These are phyloP conservation scores for Cephonodes hylas DNA, from an alignment of 2,888 invertebrate species.

Conservation along the genomic window DNA sequence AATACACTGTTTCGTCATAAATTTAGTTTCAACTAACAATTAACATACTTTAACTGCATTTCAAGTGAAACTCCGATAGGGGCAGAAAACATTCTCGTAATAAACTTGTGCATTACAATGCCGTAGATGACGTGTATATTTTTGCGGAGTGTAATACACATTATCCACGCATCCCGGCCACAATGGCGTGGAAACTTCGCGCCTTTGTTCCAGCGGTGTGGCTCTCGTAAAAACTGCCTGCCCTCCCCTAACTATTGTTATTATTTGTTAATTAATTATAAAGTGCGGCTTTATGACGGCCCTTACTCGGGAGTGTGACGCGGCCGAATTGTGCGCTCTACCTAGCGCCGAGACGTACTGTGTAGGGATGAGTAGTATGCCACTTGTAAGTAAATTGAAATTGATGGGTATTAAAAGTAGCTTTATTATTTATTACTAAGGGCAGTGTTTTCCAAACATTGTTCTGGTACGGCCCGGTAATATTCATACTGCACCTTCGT, in stretches of 20 bases:
- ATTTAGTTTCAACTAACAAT: too few relatives aligned
- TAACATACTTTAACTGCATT: not conserved
- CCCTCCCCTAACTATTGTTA: slow-evolving; percentile 34
- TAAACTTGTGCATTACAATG: not conserved
- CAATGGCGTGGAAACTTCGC: slow-evolving; percentile 33
- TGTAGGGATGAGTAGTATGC: not conserved
- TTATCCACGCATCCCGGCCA: slow-evolving; percentile 32
- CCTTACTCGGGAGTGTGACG: slow-evolving; percentile 22
- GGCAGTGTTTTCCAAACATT: too few relatives aligned
- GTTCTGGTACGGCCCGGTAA: too few relatives aligned
- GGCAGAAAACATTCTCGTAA: not conserved
- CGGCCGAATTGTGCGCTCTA: slow-evolving; percentile 8
- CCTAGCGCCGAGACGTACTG: not conserved
- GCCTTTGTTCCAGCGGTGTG: slow-evolving; percentile 31
- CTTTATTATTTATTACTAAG: too few relatives aligned
- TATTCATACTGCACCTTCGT: too few relatives aligned
- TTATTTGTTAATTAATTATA: slow-evolving; percentile 43
- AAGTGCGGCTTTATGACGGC: slow-evolving; percentile 24
- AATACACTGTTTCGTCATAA: too few relatives aligned
- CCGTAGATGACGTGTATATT: not conserved
- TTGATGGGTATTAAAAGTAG: too few relatives aligned
- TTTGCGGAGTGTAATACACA: slow-evolving; percentile 2
- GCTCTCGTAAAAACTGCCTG: slow-evolving; percentile 28
- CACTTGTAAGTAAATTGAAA: not conserved
- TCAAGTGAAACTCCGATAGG: not conserved